Evolutionary conservation across 1,140 invertebrate genomes (phyloP), one percentile per base, ranked within the genome.

Genomic region (Xylocopa sonorina): DNA sequence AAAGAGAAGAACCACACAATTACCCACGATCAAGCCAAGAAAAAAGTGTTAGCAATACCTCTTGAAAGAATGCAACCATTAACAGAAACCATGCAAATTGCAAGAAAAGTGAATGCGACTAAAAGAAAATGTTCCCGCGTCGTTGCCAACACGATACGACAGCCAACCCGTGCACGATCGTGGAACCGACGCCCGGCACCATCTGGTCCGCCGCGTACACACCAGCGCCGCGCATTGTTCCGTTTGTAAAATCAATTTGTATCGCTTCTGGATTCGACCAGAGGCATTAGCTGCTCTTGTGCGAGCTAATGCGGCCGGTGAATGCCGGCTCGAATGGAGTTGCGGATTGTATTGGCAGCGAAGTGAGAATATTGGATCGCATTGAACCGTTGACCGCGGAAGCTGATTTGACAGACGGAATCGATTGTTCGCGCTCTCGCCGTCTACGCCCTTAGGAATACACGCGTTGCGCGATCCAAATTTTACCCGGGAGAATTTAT

Each of bases 281-380:
- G 81, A 68, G 80, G 75, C 72, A 88, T 83, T 83, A 82, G 74
- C 77, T 69, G 53, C 78, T 71, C 64, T 83, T 64, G 71, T 72
- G 77, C 64, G 58, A 66, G 55, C 71, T 60, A 80, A 79, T 63
- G 73, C 73, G 79, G 78, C 78, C 74, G 69, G 73, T 75, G 83
- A 86, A 86, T 82, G 80, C 72, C 16, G 75, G 60, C 57, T 43
- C 83, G 78, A 81, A 87, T 87, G 80, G 75, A 85, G 79, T 80
- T 87, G 86, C 81, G 86, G 83, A 87, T 86, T 80, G 84, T 82
- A 84, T 86, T 86, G 86, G 86, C 87, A 88, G 85, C 88, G 85
- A 89, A 86, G 88, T 88, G 89, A 88, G 87, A 90, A 89, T 89
- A 90, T 90, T 89, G 82, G 84, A 89, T 88, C 86, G 84, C 83